Evolutionary conservation across 2,113 vertebrate genomes (phyloP), one percentile per base, ranked within the genome.

Genomic region (Henicopernis longicauda): DNA sequence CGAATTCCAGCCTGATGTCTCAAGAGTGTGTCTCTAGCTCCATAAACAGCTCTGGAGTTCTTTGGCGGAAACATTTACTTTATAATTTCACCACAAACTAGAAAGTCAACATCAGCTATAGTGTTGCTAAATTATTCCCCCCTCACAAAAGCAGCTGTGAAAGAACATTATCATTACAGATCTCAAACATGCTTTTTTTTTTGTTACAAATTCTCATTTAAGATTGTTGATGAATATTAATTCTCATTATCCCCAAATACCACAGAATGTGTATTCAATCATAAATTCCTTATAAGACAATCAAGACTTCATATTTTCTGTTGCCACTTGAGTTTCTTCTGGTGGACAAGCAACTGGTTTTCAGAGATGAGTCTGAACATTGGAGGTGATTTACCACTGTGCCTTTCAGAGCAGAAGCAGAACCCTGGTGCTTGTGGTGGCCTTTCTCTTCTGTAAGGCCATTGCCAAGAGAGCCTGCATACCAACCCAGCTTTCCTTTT

Each of bases 61-160:
- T 91, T 45, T 44, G 63, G 67, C 88, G 92, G 69, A 82, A 84
- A 40, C 85, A 36, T 66, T 89, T 71, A 16, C 80, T 95, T 54
- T n/a, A 50, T 70, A 13, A 93, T 94, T 94, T 49, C 59, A 52
- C 44, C 80, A 67, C 82, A 49, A 90, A 74, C 80, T 58, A 73
- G 72, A 95, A 82, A 91, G 52, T 9, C 72, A 83, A 38, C 73
- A 86, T 63, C 91, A 87, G 80, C 85, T 93, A 70, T 63, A 80
- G 80, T 16, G 59, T 34, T 87, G 80, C 52, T 52, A 40, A 94
- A 89, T 81, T 83, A 88, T 62, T 87, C 69, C 74, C 91, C 10
- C 25, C 44, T 87, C 82, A 73, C 88, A 82, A 91, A 91, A 83
- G 88, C 92, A 97, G 90, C 93, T 91, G 94, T 89, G 78, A 67